These are phyloP conservation scores for Brachylomia viminalis DNA, from an alignment of 2,888 invertebrate species.

Conservation along the genomic window DNA sequence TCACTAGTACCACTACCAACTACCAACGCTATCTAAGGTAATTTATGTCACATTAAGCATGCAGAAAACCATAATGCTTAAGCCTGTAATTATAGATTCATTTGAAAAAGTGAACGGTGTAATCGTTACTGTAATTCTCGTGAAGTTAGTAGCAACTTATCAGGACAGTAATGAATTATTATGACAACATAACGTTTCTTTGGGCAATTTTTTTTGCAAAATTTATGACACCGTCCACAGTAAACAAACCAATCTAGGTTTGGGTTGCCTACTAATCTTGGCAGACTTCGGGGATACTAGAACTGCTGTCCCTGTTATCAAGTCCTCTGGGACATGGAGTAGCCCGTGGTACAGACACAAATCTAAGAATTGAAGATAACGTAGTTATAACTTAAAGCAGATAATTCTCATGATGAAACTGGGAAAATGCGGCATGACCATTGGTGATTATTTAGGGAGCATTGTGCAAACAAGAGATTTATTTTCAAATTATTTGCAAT, in stretches of 20 bases:
- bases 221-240: background rate
- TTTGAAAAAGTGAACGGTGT: conserved; percentile 56
- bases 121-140: conserved; percentile 42
- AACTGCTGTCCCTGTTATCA: background rate
- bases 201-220: background rate
- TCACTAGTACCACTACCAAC: conserved; percentile 49
- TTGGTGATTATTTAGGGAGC: background rate
- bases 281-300: background rate
- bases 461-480: background rate
- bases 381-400: background rate
- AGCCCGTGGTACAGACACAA: background rate
- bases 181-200: conserved; percentile 9
- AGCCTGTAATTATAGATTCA: conserved; percentile 58
- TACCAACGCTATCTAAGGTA: conserved; percentile 53
- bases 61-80: conserved; percentile 56
- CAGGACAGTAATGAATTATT: background rate
- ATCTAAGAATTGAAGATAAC: background rate
- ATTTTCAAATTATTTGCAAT: conserved; percentile 11
- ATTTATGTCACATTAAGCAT: conserved; percentile 63
- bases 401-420: background rate
- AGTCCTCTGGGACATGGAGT: background rate
- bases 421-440: background rate
- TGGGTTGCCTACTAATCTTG: background rate
- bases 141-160: conserved; percentile 1
- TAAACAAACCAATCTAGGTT: background rate